Evolutionary conservation across 2,888 invertebrate genomes (phyloP).

Genomic region (Tortrix viridana): DNA sequence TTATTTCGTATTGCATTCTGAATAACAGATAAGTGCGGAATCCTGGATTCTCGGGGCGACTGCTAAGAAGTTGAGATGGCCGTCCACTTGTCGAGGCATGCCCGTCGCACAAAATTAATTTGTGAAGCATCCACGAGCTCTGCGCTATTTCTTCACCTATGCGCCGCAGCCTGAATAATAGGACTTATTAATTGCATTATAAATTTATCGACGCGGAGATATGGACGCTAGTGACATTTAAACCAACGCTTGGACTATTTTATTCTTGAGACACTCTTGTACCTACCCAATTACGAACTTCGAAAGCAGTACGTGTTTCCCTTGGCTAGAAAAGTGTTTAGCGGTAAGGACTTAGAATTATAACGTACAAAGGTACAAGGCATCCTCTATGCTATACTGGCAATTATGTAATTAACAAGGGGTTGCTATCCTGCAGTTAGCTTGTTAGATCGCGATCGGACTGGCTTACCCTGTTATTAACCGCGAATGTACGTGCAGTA

Average conservation of each 20-base stretch:
- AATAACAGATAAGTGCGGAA: slow-evolving; percentile 18
- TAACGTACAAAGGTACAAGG: slow-evolving; percentile 6
- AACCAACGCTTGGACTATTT: too few relatives aligned
- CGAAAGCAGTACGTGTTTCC: neutral
- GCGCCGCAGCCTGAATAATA: neutral
- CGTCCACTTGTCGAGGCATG: slow-evolving; percentile 3
- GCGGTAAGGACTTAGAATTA: neutral
- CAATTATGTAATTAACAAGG: slow-evolving; percentile 56
- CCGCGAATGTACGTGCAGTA: slow-evolving; percentile 1
- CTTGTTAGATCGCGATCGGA: slow-evolving; percentile 34
- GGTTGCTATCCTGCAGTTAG: slow-evolving; percentile 49
- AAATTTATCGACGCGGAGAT: too few relatives aligned
- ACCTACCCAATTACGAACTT: too few relatives aligned
- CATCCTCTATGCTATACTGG: slow-evolving; percentile 26
- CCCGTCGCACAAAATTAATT: slow-evolving; percentile 6
- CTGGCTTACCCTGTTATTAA: slow-evolving; percentile 30
- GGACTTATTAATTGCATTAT: neutral
- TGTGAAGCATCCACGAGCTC: neutral
- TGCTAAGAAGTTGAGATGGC: slow-evolving; percentile 4
- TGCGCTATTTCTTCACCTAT: neutral
- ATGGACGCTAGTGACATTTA: too few relatives aligned
- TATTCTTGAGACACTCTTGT: too few relatives aligned
- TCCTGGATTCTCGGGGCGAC: neutral
- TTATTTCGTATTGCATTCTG: slow-evolving; percentile 11
- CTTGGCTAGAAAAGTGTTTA: neutral